Evolutionary conservation across 1,140 invertebrate species (phyloP), one percentile per base, ranked within the genome.

Genomic region (Anastrepha obliqua): DNA sequence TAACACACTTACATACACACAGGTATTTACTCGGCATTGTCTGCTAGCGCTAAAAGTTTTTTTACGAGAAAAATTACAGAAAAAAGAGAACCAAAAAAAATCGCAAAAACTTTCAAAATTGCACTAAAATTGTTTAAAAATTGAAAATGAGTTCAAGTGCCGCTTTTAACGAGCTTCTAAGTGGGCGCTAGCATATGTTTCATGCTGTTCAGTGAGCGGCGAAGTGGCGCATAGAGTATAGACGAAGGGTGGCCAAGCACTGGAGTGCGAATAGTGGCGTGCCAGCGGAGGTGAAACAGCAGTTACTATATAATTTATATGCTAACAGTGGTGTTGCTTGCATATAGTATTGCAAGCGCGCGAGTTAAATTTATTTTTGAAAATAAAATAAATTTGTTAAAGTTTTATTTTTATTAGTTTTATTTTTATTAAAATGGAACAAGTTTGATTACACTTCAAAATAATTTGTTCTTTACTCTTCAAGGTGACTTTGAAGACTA

Each of bases 121-220:
- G 74, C 74, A 81, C 74, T 81, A 81, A 55, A 81, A 81, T 81
- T 81, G 74, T 81, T 81, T 58, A 55, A 81, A 81, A 81, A 81
- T 81, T 81, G 74, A 81, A 81, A 81, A 81, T 81, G 47, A 81
- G 74, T 55, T 81, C 74, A 81, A 81, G 74, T 81, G 74, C 2
- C 47, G 47, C 47, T 81, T 81, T 81, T 81, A 81, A 81, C 74
- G 74, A 81, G 74, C 47, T 81, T 81, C 47, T 81, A 58, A 81
- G 74, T 81, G 74, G 74, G 44, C 51, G 74, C 55, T 81, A 81
- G 47, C 74, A 81, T 81, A 81, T 81, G 74, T 81, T 81, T 44
- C 74, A 55, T 47, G 8, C 74, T 11, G 15, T 47, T 7, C 74
- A 55, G 39, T 55, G 17, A 9, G 44, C 20, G 17, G 15, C 47